Base-by-base conservation (phyloP, 2,113 vertebrate species). In the Actinemys pallida region DNA sequence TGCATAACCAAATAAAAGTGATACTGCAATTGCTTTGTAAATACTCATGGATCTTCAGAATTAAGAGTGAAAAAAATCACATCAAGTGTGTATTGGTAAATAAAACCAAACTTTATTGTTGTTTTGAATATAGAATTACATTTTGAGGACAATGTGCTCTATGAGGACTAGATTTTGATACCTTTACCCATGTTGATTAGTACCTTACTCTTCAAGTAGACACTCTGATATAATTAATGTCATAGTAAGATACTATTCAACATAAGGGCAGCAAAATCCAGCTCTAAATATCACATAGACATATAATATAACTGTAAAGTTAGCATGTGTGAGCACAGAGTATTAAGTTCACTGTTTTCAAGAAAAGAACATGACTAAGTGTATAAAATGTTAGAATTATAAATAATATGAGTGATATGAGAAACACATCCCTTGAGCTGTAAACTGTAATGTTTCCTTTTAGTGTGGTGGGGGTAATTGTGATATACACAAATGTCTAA, bases 1-100 rank as follows among this genome's bases (percentile, higher is more conserved):
- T 79, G 29, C 82, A 82, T 75, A 89, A 84, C 72, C 94, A 92
- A 94, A 81, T 59, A 93, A 90, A 96, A 89, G 1, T 81, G 90
- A 84, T 92, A 56, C n/a, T 49, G 20, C 57, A 90, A 88, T 29
- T 93, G 45, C 49, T 94, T 90, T 86, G 31, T 75, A 93, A 49
- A 86, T 20, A n/a, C 69, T 35, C 16, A 52, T 82, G 56, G 47
- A 29, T 49, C 14, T 83, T 80, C 79, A 52, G 47, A 9, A 90
- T 45, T 22, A 39, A 17, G 78, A 39, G 1, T 24, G 9, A 3
- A 16, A 10, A 10, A 5, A 3, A 42, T 49, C 6, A 1, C 25
- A 45, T 2, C 22, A 16, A 52, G 45, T 52, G 6, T 57, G 17
- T 25, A 65, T 19, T n/a, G 59, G 3, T 69, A 42, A 80, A 53